A percentile compares a stretch with the other conserved stretches of the same genome.
These are phyloP conservation scores for Lasaia peninsularis DNA, from an alignment of 1,140 invertebrate species.

Conservation along the genomic window DNA sequence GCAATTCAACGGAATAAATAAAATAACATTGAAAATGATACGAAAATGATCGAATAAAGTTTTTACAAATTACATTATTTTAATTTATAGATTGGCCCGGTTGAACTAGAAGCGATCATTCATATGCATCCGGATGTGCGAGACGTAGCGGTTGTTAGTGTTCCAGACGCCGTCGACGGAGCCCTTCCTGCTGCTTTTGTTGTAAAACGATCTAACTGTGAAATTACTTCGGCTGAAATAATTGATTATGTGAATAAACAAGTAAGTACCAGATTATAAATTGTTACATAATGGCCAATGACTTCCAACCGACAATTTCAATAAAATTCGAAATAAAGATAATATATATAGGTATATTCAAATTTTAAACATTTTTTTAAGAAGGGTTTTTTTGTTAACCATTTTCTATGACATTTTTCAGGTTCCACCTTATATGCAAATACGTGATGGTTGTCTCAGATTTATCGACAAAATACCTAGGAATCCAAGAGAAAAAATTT, in stretches of 20 bases:
- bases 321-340: no score
- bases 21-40: no score
- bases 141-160: conserved; percentile 86
- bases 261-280: conserved; percentile 21
- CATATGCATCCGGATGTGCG: conserved; percentile 81
- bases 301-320: no score
- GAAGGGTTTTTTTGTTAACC: conserved; percentile 24
- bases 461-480: conserved; percentile 75
- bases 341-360: no score
- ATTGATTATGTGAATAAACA: conserved; percentile 72
- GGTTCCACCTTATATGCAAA: conserved; percentile 46
- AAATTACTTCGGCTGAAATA: conserved; percentile 76
- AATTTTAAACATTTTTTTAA: not conserved
- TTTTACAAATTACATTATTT: no score
- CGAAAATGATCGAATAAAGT: no score
- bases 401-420: no score
- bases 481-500: conserved; percentile 62
- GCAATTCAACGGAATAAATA: no score
- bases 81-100: not conserved
- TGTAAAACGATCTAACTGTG: conserved; percentile 19
- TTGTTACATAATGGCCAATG: no score
- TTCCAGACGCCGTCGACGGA: conserved; percentile 49
- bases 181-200: not conserved
- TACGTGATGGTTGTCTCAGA: conserved; percentile 69
- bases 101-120: conserved; percentile 84